phyloP scores from a whole-genome alignment of 2,113 vertebrate genomes.

The Steatornis caripensis region DNA sequence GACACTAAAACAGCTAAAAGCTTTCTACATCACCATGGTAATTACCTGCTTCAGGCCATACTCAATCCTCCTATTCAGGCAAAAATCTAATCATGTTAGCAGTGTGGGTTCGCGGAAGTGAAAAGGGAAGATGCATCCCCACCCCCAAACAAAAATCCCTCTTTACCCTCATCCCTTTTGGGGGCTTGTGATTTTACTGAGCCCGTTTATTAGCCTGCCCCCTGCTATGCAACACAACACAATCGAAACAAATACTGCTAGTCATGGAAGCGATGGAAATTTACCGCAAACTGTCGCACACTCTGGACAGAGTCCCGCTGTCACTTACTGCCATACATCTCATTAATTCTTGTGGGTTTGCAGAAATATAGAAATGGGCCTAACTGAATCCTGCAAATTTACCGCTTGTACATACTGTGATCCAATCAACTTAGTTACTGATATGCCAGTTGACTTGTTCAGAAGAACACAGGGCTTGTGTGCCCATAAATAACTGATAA shows the following conservation, averaged over 20 bases:
- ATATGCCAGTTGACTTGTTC: not conserved
- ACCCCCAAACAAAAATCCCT: not conserved
- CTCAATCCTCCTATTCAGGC: not conserved
- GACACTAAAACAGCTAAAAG: not conserved
- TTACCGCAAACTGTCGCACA: not conserved
- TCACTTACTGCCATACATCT: not conserved
- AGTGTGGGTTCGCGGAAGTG: not conserved
- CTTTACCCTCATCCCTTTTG: not conserved
- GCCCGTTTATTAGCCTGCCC: not conserved
- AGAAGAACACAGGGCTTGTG: not conserved
- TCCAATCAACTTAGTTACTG: not conserved
- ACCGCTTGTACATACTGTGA: not conserved
- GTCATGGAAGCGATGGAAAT: not conserved
- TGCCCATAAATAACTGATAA: not conserved
- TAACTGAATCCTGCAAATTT: not conserved
- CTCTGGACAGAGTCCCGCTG: not conserved
- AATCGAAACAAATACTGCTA: not conserved
- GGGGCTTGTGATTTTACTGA: not conserved
- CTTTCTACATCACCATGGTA: not conserved
- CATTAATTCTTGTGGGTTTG: not conserved
- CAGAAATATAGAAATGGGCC: not conserved
- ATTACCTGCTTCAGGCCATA: constrained; percentile 25
- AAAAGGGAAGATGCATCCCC: not conserved
- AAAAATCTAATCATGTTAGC: not conserved
- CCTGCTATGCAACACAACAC: not conserved